Evolutionary conservation across 2,888 invertebrate genomes (phyloP).

Genomic region (Eupithecia abbreviata): DNA sequence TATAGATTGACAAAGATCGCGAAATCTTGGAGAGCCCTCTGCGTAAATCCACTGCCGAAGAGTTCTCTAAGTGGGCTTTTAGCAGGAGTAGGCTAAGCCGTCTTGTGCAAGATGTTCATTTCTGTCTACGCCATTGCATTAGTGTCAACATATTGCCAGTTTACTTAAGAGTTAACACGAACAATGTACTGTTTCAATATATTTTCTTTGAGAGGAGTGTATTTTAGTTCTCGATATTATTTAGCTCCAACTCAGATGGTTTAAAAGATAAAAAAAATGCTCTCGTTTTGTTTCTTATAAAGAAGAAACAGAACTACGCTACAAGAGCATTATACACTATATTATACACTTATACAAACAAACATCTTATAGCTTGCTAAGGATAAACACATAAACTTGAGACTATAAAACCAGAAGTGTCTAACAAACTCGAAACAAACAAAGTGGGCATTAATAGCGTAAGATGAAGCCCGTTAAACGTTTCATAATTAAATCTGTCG

Average conservation of each 20-base stretch:
- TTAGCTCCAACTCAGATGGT: neutral
- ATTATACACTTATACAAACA: conserved; percentile 13
- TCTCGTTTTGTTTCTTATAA: neutral
- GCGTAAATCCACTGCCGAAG: conserved; percentile 77
- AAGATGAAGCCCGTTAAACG: conserved; percentile 77
- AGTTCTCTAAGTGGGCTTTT: conserved; percentile 83
- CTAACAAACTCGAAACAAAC: conserved; percentile 61
- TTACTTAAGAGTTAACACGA: conserved; percentile 22
- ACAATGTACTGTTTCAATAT: neutral
- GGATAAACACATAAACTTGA: conserved; percentile 34
- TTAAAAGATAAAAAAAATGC: neutral
- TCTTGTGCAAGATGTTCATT: conserved; percentile 78
- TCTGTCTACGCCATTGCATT: conserved; percentile 68
- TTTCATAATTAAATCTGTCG: conserved; percentile 83
- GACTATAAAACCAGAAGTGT: conserved; percentile 48
- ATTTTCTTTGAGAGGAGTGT: neutral
- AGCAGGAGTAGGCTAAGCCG: conserved; percentile 80
- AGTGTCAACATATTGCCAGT: conserved; percentile 46
- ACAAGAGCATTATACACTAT: conserved; percentile 21
- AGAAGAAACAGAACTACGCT: neutral
- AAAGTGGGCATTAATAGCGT: conserved; percentile 67
- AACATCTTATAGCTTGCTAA: conserved; percentile 40
- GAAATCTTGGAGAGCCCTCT: conserved; percentile 73
- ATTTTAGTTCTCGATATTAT: neutral
- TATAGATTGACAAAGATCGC: conserved; percentile 67